phyloP scores from a whole-genome alignment of 1,140 invertebrate species.

The Wiebesia pumilae region DNA sequence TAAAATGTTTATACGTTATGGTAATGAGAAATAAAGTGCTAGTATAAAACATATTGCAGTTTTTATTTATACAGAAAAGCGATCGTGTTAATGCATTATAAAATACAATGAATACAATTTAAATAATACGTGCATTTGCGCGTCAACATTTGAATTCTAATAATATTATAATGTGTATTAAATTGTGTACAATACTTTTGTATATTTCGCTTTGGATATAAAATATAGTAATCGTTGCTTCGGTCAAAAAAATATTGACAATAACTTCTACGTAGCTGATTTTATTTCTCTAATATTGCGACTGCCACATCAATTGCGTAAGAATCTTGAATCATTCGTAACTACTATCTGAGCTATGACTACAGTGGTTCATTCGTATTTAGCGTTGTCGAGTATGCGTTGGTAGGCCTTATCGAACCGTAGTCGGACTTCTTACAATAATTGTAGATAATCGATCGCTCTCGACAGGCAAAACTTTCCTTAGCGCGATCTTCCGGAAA shows the following conservation, averaged over 20 bases:
- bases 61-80: too few relatives aligned
- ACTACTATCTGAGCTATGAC: neutral
- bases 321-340: neutral
- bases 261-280: neutral
- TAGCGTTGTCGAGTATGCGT: neutral
- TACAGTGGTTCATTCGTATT: neutral
- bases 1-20: too few relatives aligned
- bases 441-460: neutral
- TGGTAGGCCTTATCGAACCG: neutral
- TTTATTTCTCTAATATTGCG: neutral
- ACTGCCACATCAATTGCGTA: neutral
- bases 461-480: neutral
- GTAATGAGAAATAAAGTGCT: too few relatives aligned
- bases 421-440: neutral
- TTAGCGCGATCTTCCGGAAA: neutral
- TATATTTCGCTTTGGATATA: neutral
- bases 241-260: neutral
- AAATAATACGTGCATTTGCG: too few relatives aligned
- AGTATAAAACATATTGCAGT: too few relatives aligned
- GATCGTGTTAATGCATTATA: too few relatives aligned
- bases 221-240: neutral
- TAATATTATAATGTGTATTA: too few relatives aligned
- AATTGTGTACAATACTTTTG: too few relatives aligned
- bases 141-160: too few relatives aligned
- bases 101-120: too few relatives aligned